phyloP scores from a whole-genome alignment of 2,113 vertebrate genomes.

The Gila orcuttii region DNA sequence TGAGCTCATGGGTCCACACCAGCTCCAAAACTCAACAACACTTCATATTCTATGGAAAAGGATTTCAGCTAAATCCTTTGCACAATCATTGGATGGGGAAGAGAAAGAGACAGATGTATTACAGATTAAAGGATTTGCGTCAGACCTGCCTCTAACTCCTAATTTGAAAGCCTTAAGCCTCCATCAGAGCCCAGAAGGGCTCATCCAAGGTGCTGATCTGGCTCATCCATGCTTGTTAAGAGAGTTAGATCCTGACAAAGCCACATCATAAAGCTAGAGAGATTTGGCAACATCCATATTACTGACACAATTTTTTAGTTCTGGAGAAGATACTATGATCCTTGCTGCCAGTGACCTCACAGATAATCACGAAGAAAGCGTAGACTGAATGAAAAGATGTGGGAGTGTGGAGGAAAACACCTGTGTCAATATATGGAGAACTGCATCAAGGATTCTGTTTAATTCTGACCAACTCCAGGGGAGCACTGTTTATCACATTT shows the following conservation, averaged over 20 bases:
- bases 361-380: not conserved
- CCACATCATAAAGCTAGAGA: constrained; percentile 23
- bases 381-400: no score
- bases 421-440: no score
- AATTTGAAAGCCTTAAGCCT: constrained; percentile 52
- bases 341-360: not conserved
- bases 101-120: constrained; percentile 49
- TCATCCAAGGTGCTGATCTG: constrained; percentile 52
- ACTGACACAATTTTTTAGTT: not conserved
- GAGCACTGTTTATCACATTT: no score
- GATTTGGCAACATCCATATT: constrained; percentile 1
- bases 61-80: constrained; percentile 23
- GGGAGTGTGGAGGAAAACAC: no score
- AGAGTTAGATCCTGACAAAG: constrained; percentile 8
- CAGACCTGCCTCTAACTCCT: constrained; percentile 39
- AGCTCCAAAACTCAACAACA: not conserved
- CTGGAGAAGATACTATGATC: not conserved
- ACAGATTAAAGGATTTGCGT: constrained; percentile 57
- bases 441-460: no score
- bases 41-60: constrained; percentile 10
- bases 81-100: constrained; percentile 22
- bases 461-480: no score
- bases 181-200: constrained; percentile 38
- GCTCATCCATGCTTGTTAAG: constrained; percentile 9
- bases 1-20: not conserved